These are phyloP conservation scores for Sinopyrophorus schimmeli DNA, from an alignment of 2,888 invertebrate genomes.

Conservation along the genomic window DNA sequence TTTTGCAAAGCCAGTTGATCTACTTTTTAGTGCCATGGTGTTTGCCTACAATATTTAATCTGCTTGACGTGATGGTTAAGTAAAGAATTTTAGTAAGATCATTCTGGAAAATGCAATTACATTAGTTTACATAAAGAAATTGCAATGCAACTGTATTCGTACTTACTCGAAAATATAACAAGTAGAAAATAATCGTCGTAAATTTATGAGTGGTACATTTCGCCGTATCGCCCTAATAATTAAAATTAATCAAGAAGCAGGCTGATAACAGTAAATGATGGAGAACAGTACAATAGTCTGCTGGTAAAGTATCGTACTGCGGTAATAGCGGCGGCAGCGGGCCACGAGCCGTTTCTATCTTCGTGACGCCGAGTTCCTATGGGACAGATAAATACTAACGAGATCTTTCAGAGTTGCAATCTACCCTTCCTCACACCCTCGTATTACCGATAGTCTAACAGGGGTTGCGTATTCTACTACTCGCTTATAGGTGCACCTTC, in stretches of 20 bases:
- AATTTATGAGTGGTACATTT: constrained; percentile 30
- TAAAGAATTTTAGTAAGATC: too few relatives aligned
- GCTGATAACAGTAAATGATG: constrained; percentile 54
- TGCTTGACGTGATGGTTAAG: too few relatives aligned
- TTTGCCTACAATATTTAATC: too few relatives aligned
- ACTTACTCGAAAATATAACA: constrained; percentile 12
- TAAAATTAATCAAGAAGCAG: constrained; percentile 54
- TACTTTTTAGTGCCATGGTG: too few relatives aligned
- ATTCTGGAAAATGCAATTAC: too few relatives aligned
- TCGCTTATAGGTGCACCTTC: constrained; percentile 28
- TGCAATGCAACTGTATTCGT: too few relatives aligned
- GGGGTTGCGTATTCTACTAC: constrained; percentile 30
- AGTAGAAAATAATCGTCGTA: constrained; percentile 9
- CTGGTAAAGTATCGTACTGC: constrained; percentile 35
- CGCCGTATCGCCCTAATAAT: constrained; percentile 47
- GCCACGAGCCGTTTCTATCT: constrained; percentile 45
- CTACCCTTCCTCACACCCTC: constrained; percentile 48
- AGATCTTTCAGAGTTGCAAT: constrained; percentile 53
- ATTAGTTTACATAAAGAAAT: too few relatives aligned
- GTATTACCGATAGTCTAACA: constrained; percentile 34
- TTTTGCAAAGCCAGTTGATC: too few relatives aligned
- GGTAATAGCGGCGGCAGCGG: constrained; percentile 38
- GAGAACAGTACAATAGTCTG: constrained; percentile 39
- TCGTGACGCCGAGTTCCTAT: constrained; percentile 44
- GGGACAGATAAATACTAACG: constrained; percentile 57